Base-by-base conservation (phyloP, 2,113 vertebrate species). In the Heterotilapia buettikoferi region DNA sequence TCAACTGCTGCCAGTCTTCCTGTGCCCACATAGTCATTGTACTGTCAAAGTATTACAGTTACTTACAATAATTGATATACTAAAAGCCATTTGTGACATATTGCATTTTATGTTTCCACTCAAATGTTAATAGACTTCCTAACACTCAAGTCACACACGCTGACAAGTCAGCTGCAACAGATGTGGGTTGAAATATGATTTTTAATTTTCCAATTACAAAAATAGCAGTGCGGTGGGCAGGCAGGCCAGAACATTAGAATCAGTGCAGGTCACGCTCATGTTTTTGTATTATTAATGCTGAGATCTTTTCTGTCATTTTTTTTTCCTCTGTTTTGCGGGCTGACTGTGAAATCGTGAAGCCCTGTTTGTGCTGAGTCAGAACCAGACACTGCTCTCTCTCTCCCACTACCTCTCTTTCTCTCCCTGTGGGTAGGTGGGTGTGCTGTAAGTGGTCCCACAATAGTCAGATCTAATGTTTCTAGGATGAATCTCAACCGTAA, bases 401-500 rank as follows among this genome's bases (percentile, higher is more conserved):
- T 68, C 33, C 82, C 13, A 29, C 33, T 59, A 45, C 63, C 38
- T 84, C 40, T 47, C 24, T 76, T 29, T 78, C 73, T 78, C 45
- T 78, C 45, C 76, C 80, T 83, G 57, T 80, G 86, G 68, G 83
- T 90, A 79, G 80, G 83, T 92, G 89, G 78, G 80, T 82, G 87
- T 93, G 76, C 59, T 84, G 78, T 85, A 52, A 80, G 84, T 79
- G 82, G 81, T 91, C 91, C 88, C 87, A 85, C 90, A 90, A 93
- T 80, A 90, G 83, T 79, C 83, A 89, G 80, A 92, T 85, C 73
- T 88, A 90, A 91, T 92, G 66, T 89, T 94, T 94, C 89, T 88
- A 89, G 87, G 86, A 93, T 92, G 91, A 79, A 92, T 93, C 91
- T 79, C n/a, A 80, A 89, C 92, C 91, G 90, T 91, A 73, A 93